Evolutionary conservation across 2,113 vertebrate genomes (phyloP), one percentile per base, ranked within the genome.

Genomic region (Notarius quadriscutis): DNA sequence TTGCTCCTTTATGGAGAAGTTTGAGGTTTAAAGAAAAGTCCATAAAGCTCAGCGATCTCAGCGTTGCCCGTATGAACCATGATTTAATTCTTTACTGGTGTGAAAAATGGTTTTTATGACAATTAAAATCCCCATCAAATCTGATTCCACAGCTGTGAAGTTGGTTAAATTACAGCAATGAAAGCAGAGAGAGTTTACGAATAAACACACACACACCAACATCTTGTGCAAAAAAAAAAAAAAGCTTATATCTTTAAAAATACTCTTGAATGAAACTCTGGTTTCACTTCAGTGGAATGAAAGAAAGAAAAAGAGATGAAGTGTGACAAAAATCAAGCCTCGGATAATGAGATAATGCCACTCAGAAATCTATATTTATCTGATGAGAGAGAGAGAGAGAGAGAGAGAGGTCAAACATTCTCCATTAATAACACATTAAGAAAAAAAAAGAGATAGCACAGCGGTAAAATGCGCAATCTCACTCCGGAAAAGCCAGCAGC

Each of bases 401-500:
- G 34, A 41, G 34, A 55, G 55, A 14, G 51, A 78, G 50, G 50
- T 78, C 50, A 78, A 1, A 55, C 5, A 0, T 48, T n/a, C 74
- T 53, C 4, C 48, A 57, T 57, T 57, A 55, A 58, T 80, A 20
- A 79, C 30, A 53, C 62, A 55, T 48, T 41, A 41, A 41, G 41
- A 71, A 81, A 82, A 20, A 82, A 20, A 53, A 48, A 51, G 20
- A 22, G 25, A 11, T 51, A 48, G 20, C 10, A 18, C 18, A 25
- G 72, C 18, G 4, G 5, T 9, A 1, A 25, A 11, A 22, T 83
- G 84, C 86, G 71, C 84, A 86, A 30, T 69, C 82, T 83, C 50
- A 22, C 27, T 51, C 25, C 41, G 55, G 41, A 81, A 86, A 48
- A 86, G 83, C 85, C 85, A 85, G 58, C 55, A 84, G 86, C 83